These are phyloP conservation scores for Leuciscus waleckii DNA, from an alignment of 2,797 vertebrate species.

Conservation along the genomic window DNA sequence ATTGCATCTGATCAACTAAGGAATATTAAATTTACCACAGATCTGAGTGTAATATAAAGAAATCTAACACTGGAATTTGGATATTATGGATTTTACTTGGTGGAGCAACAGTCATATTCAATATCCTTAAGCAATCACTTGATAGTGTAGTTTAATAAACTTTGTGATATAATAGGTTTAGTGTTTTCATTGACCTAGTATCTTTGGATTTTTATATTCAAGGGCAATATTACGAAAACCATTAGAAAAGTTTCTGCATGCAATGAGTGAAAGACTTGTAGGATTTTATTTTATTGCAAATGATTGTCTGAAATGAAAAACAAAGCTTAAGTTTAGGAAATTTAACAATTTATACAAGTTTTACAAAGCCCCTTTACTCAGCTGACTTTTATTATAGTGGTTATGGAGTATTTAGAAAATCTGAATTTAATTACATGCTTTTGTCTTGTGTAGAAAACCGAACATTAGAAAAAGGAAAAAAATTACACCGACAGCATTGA, in stretches of 20 bases:
- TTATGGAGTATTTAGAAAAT: not conserved
- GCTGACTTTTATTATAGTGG: not conserved
- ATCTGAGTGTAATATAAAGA: not conserved
- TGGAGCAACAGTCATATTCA: not conserved
- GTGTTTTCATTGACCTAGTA: not conserved
- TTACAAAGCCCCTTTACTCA: not conserved
- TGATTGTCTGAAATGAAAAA: slow-evolving; percentile 19
- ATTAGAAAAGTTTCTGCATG: not conserved
- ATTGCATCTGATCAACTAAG: not conserved
- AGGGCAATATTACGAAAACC: not conserved
- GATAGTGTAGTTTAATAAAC: not conserved
- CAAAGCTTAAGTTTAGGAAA: too few species aligned
- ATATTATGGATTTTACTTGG: not conserved
- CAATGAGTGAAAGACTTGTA: not conserved
- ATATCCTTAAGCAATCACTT: too few species aligned
- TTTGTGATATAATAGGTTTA: not conserved
- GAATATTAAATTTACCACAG: not conserved
- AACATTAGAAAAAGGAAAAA: not conserved
- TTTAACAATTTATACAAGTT: not conserved
- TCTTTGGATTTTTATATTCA: not conserved
- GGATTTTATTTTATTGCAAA: slow-evolving; percentile 15
- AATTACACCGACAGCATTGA: not conserved
- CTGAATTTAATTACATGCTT: slow-evolving; percentile 8
- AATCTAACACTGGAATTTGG: not conserved
- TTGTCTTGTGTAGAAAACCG: slow-evolving; percentile 8